phyloP scores from a whole-genome alignment of 2,113 vertebrate species.

The Henicopernis longicauda region DNA sequence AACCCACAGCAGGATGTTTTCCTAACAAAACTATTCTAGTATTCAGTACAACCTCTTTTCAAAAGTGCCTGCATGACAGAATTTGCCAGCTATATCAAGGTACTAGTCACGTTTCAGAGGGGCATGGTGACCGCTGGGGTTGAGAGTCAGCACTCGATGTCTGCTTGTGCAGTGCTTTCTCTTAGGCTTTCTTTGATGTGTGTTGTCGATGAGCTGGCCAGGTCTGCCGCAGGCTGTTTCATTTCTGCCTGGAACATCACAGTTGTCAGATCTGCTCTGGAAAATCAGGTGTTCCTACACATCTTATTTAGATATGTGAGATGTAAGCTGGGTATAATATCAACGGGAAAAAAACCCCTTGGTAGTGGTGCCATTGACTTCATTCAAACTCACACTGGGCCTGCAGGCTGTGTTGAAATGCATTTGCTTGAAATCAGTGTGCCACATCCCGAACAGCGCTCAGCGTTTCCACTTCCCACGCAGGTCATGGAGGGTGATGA shows the following conservation, averaged over 20 bases:
- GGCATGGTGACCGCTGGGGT: not conserved
- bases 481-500: not conserved
- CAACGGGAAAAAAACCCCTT: not conserved
- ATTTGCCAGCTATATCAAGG: conserved; percentile 28
- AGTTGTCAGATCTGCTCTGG: not conserved
- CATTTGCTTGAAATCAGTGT: not conserved
- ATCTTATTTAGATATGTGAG: not conserved
- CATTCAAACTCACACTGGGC: not conserved
- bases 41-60: not conserved
- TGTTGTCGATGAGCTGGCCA: not conserved
- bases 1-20: conserved; percentile 62
- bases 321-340: not conserved
- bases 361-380: not conserved
- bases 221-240: not conserved
- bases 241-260: not conserved
- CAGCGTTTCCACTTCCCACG: not conserved
- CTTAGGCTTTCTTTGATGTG: not conserved
- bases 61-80: conserved; percentile 39
- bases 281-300: not conserved
- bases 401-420: not conserved
- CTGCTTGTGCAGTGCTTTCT: not conserved
- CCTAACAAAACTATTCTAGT: conserved; percentile 15
- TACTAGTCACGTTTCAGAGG: not conserved
- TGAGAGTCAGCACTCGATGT: not conserved
- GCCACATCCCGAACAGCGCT: not conserved